Percentiles rank a stretch among this genome's conserved stretches.
These are phyloP conservation scores for Wiebesia pumilae DNA, from an alignment of 1,140 invertebrate species.

Conservation along the genomic window DNA sequence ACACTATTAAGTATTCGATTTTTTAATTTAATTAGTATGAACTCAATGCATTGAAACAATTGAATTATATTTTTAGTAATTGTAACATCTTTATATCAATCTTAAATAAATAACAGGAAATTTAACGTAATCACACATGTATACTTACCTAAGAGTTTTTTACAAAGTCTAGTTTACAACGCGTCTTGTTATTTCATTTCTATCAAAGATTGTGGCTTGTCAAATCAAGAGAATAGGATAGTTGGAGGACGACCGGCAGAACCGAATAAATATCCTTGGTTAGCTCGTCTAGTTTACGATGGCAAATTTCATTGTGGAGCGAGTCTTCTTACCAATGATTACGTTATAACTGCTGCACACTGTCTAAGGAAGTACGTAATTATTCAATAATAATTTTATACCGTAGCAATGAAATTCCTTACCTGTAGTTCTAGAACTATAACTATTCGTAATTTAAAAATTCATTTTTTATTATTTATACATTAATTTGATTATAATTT, in stretches of 20 bases:
- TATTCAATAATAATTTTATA: constrained; percentile 35
- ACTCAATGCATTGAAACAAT: too few relatives aligned
- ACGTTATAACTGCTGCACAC: constrained; percentile 81
- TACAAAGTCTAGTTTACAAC: not conserved
- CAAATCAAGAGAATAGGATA: constrained; percentile 83
- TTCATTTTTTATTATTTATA: not conserved
- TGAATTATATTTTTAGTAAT: too few relatives aligned
- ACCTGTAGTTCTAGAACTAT: not conserved
- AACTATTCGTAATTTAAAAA: not conserved
- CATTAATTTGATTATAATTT: too few relatives aligned
- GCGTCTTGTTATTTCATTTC: not conserved
- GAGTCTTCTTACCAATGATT: constrained; percentile 85
- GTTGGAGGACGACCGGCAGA: constrained; percentile 86
- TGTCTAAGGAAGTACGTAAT: constrained; percentile 78
- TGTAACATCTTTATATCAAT: too few relatives aligned
- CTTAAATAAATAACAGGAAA: not conserved
- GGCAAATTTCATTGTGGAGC: constrained; percentile 93
- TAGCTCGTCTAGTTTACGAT: constrained; percentile 88
- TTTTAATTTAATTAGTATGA: too few relatives aligned
- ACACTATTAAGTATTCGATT: too few relatives aligned
- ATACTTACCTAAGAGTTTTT: not conserved
- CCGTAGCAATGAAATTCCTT: not conserved
- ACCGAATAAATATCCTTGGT: constrained; percentile 90
- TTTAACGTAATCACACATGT: not conserved
- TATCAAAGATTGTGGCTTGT: constrained; percentile 80